Conservation (phyloP, 2,888 invertebrate species). For the Agonopterix subpropinquella region DNA sequence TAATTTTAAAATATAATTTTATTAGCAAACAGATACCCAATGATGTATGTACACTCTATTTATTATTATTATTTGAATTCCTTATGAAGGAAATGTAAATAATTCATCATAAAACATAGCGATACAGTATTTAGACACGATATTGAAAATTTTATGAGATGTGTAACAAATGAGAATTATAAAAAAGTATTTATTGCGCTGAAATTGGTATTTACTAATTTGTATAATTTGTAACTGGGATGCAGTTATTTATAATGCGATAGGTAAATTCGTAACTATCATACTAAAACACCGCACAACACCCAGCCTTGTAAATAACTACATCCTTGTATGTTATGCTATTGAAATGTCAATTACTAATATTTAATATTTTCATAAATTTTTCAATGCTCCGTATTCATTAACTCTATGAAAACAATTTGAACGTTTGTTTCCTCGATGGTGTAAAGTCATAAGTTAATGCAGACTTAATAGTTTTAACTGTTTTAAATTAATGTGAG, state of each 20-base stretch:
- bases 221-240: slow-evolving; percentile 35
- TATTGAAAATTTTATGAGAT: slow-evolving; percentile 53
- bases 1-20: slow-evolving; percentile 72
- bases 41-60: slow-evolving; percentile 60
- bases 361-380: slow-evolving; percentile 29
- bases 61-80: slow-evolving; percentile 50
- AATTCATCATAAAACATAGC: slow-evolving; percentile 55
- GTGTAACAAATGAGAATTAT: slow-evolving; percentile 56
- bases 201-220: slow-evolving; percentile 41
- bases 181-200: slow-evolving; percentile 56
- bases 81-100: slow-evolving; percentile 70
- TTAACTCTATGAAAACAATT: slow-evolving; percentile 15
- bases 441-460: slow-evolving; percentile 25
- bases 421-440: slow-evolving; percentile 21
- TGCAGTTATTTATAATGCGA: slow-evolving; percentile 14
- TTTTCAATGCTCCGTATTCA: slow-evolving; percentile 27
- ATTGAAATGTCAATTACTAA: slow-evolving; percentile 56
- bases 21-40: slow-evolving; percentile 61
- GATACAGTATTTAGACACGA: slow-evolving; percentile 53
- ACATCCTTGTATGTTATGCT: slow-evolving; percentile 17
- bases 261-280: neutral
- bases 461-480: slow-evolving; percentile 34
- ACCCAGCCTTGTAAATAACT: slow-evolving; percentile 1
- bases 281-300: neutral
- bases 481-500: slow-evolving; percentile 37